Base-by-base conservation (phyloP, 2,113 vertebrate genomes). In the Seriola quinqueradiata region DNA sequence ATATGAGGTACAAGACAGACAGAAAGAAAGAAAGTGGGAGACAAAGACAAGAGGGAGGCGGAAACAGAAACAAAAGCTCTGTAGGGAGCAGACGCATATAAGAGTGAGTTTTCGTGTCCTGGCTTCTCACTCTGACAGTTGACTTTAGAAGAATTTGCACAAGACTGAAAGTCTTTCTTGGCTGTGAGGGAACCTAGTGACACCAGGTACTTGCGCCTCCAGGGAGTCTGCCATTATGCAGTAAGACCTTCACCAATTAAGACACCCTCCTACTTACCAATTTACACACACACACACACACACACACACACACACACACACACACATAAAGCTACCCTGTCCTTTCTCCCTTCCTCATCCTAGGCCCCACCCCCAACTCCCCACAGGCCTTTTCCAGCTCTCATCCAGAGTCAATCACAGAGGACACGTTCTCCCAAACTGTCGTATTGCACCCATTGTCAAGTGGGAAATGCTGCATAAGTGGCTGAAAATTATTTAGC, bases 11-110 rank as follows among this genome's bases (percentile, higher is more conserved):
- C 17, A 7, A 74, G 32, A 70, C n/a, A 60, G 74, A 75, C 64
- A 48, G 79, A 78, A 28, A 66, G 79, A 78, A 28, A 66, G 75
- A 82, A 67, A 69, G 65, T 73, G 75, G 79, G 61, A 90, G 79
- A 81, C 38, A 63, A 68, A 38, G 40, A 66, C 61, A 34, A 80
- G 55, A 46, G 25, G 66, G 40, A 84, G 77, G 25, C 34, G 38
- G 66, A 66, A 38, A 58, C 36, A 77, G 57, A 71, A 65, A 77
- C 73, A 79, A 87, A 77, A 79, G 58, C 34, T 70, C 9, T 46
- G 50, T 19, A 75, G 50, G 73, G 46, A 42, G 23, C 60, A 75
- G 60, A 77, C 7, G 3, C 42, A 59, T 70, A 46, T 13, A 21
- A 68, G 54, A 64, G 50, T 34, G 50, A 58, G 32, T 50, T 32